These are phyloP conservation scores for Pelmatolapia mariae DNA, from an alignment of 2,113 vertebrate species.

Conservation along the genomic window DNA sequence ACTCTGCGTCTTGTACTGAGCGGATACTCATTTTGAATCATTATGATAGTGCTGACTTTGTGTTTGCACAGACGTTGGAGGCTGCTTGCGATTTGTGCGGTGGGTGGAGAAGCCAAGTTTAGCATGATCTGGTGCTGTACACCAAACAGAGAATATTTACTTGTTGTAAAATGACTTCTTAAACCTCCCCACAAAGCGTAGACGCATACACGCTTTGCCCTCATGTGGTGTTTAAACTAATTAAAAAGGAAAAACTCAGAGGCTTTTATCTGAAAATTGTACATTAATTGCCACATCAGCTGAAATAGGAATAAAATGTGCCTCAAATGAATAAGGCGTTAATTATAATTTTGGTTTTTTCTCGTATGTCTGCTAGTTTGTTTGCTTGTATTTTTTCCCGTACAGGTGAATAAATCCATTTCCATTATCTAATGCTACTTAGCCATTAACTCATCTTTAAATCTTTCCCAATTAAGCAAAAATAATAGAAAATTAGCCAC, in stretches of 20 bases:
- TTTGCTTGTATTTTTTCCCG: neutral
- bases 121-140: neutral
- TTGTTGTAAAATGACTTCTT: neutral
- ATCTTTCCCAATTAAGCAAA: slow-evolving; percentile 31
- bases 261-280: neutral
- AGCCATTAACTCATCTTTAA: slow-evolving; percentile 10
- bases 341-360: slow-evolving; percentile 40
- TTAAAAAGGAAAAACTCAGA: neutral
- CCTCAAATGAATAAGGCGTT: slow-evolving; percentile 37
- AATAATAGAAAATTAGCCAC: slow-evolving; percentile 20
- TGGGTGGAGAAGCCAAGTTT: neutral
- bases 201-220: neutral
- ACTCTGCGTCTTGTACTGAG: neutral
- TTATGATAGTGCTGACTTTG: slow-evolving; percentile 12
- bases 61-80: neutral
- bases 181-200: neutral
- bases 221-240: neutral
- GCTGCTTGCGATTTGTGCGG: neutral
- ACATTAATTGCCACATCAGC: slow-evolving; percentile 6
- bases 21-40: neutral
- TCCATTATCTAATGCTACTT: slow-evolving; percentile 26
- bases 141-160: neutral
- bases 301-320: neutral
- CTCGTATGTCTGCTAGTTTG: slow-evolving; percentile 37
- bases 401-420: slow-evolving; percentile 36